These are phyloP conservation scores for Formica selysi DNA, from an alignment of 1,140 invertebrate genomes.

Conservation along the genomic window DNA sequence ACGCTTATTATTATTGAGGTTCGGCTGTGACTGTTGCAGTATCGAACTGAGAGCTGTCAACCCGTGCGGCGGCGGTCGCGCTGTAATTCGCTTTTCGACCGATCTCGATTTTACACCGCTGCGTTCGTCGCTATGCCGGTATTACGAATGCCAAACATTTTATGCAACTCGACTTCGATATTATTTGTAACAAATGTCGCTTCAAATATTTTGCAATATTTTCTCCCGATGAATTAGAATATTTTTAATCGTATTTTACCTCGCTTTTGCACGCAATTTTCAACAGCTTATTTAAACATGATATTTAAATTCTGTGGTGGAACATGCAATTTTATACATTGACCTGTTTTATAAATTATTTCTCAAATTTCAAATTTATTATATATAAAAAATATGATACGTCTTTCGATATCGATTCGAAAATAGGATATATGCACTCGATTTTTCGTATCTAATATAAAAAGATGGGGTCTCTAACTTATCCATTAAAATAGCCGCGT, in stretches of 20 bases:
- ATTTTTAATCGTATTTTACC: constrained; percentile 44
- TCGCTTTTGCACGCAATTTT: constrained; percentile 1
- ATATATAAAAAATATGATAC: constrained; percentile 5
- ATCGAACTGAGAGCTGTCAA: constrained; percentile 56
- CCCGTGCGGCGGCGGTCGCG: constrained; percentile 25
- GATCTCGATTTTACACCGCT: constrained; percentile 43
- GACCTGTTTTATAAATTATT: constrained; percentile 34
- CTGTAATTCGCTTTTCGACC: constrained; percentile 57
- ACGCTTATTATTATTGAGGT: constrained; percentile 61
- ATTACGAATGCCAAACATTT: constrained; percentile 57
- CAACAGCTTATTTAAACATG: constrained; percentile 27
- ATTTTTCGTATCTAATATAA: background rate
- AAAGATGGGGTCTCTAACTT: background rate
- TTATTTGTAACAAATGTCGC: constrained; percentile 39
- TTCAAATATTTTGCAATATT: constrained; percentile 42
- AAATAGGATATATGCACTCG: constrained; percentile 5
- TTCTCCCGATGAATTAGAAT: constrained; percentile 23
- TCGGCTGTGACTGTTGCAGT: constrained; percentile 42
- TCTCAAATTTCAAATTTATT: constrained; percentile 44
- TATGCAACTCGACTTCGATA: constrained; percentile 38
- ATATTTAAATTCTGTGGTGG: constrained; percentile 24
- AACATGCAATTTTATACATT: constrained; percentile 5
- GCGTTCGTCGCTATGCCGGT: background rate
- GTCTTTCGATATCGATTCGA: constrained; percentile 12
- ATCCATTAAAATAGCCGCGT: background rate